Evolutionary conservation across 1,140 invertebrate species (phyloP).

Genomic region (Zaprionus lachaisei): DNA sequence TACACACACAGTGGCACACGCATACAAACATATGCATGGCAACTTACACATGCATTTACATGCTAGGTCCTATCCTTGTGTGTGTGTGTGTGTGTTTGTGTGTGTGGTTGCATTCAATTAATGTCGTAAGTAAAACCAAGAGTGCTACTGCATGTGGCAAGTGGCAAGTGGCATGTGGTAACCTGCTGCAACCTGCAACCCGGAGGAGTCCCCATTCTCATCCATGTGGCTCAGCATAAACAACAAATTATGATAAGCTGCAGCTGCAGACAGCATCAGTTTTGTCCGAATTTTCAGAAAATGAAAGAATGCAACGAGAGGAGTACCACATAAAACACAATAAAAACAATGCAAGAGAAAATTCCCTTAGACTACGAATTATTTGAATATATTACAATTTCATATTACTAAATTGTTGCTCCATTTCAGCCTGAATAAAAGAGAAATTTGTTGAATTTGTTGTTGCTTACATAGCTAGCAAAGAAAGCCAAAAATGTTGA

Average conservation of each 20-base stretch:
- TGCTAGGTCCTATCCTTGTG: background rate
- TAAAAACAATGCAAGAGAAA: background rate
- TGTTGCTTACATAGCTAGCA: background rate
- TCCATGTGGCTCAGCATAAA: conserved; percentile 20
- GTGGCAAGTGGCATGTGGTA: conserved; percentile 18
- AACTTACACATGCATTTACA: background rate
- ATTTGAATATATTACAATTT: background rate
- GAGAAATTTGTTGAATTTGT: background rate
- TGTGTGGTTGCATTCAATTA: conserved; percentile 29
- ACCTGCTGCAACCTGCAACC: background rate
- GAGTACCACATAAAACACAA: background rate
- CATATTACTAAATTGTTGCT: background rate
- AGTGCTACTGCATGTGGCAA: conserved; percentile 18
- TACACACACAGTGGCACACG: conserved; percentile 3
- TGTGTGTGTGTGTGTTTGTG: conserved; percentile 1
- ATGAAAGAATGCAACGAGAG: background rate
- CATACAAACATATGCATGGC: conserved; percentile 5
- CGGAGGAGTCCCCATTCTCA: background rate
- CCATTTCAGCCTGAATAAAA: background rate
- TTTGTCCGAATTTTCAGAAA: background rate
- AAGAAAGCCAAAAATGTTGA: background rate
- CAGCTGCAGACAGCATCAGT: background rate
- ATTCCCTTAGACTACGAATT: background rate
- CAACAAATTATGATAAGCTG: conserved; percentile 25
- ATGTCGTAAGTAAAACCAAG: conserved; percentile 26